Conservation (phyloP, 2,113 vertebrate genomes). For the Lepisosteus osseus region DNA sequence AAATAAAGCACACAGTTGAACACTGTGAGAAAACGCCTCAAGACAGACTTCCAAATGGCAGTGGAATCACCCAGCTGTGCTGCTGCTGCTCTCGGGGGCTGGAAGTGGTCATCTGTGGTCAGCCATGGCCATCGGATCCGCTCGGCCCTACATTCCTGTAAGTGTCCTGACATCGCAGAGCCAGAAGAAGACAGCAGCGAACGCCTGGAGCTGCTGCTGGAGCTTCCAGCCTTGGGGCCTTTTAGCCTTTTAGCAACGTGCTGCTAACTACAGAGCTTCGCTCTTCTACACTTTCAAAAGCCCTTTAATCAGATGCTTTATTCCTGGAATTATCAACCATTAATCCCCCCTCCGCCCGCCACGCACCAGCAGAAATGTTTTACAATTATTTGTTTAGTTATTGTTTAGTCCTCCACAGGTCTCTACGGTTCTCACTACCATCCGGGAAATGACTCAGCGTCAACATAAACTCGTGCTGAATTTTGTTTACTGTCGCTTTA, state of each 20-base stretch:
- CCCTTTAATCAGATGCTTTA: background rate
- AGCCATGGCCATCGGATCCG: background rate
- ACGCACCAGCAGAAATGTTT: background rate
- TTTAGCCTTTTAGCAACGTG: background rate
- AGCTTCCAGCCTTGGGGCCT: background rate
- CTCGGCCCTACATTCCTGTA: too few relatives aligned
- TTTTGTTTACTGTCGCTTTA: slow-evolving; percentile 55
- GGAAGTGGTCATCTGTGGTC: background rate
- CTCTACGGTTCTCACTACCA: slow-evolving; percentile 31
- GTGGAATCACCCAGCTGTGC: background rate
- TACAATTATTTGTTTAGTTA: slow-evolving; percentile 29
- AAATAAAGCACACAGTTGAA: background rate
- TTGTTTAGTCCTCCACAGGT: slow-evolving; percentile 26
- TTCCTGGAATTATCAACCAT: slow-evolving; percentile 1
- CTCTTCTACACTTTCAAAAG: background rate
- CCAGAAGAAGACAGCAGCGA: too few relatives aligned
- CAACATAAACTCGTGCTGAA: slow-evolving; percentile 51
- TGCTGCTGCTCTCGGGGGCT: background rate
- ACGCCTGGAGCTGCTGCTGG: too few relatives aligned
- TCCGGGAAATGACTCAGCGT: slow-evolving; percentile 42
- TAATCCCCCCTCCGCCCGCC: slow-evolving; percentile 8
- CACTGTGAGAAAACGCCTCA: background rate
- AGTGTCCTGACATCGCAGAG: too few relatives aligned
- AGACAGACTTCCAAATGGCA: background rate
- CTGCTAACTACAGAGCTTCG: background rate